A percentile compares a stretch with the other conserved stretches of the same genome.
These are phyloP conservation scores for Rhamnusium bicolor DNA, from an alignment of 2,888 invertebrate species.

Conservation along the genomic window DNA sequence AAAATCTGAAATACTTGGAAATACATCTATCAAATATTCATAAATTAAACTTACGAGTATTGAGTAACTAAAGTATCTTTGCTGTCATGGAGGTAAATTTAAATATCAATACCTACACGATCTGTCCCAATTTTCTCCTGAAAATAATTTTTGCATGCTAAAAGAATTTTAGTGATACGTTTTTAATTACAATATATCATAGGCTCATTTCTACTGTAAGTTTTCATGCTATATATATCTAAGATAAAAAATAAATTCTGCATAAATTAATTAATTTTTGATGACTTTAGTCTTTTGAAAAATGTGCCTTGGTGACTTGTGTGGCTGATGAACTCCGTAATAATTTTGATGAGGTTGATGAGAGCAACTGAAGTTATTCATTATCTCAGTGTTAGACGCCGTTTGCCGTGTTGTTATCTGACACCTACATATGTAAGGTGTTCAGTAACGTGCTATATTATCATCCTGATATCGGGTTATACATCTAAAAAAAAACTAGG, in stretches of 20 bases:
- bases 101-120: no score
- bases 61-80: no score
- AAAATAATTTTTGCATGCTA: no score
- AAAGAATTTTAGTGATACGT: no score
- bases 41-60: no score
- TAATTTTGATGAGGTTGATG: conserved; percentile 31
- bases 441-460: conserved; percentile 39
- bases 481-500: conserved; percentile 21
- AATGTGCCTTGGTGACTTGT: neutral
- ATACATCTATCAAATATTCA: no score
- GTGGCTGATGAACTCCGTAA: conserved; percentile 15
- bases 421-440: conserved; percentile 56
- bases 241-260: neutral
- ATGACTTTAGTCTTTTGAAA: conserved; percentile 1
- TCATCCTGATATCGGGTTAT: conserved; percentile 9
- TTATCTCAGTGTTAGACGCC: conserved; percentile 46
- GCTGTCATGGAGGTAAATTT: no score
- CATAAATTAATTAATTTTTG: neutral
- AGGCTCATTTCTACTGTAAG: neutral
- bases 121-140: no score
- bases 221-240: neutral
- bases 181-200: no score
- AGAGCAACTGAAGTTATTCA: conserved; percentile 11
- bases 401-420: conserved; percentile 42
- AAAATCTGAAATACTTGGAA: no score